phyloP scores from a whole-genome alignment of 2,113 vertebrate species.

The Pungitius pungitius region DNA sequence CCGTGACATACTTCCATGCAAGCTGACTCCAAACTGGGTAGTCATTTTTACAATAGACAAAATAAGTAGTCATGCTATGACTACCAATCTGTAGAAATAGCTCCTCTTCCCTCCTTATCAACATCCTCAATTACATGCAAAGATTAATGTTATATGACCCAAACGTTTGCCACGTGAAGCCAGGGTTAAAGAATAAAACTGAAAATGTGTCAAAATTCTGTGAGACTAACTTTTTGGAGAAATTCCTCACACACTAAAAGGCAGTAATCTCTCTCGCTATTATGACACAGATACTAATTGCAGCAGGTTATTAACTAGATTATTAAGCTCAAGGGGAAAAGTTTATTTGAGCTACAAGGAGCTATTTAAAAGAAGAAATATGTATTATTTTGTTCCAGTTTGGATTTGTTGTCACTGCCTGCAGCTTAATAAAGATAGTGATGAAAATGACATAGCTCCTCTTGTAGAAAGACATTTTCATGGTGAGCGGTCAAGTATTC shows the following conservation, averaged over 20 bases:
- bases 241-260: conserved; percentile 35
- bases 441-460: background rate
- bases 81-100: background rate
- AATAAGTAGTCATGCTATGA: too few species aligned
- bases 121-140: background rate
- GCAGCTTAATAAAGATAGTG: background rate
- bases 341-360: background rate
- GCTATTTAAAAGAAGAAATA: background rate
- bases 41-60: background rate
- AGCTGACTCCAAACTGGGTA: background rate
- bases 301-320: conserved; percentile 7
- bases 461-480: conserved; percentile 20
- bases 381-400: background rate
- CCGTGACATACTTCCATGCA: background rate
- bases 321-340: conserved; percentile 1
- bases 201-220: background rate
- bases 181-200: background rate
- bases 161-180: background rate
- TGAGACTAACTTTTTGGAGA: conserved; percentile 9
- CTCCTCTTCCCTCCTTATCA: background rate
- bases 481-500: conserved; percentile 32
- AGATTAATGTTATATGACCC: background rate
- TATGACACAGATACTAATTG: conserved; percentile 18
- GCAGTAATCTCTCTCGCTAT: conserved; percentile 3
- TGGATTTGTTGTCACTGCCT: background rate